These are phyloP conservation scores for Myotis daubentonii DNA, from an alignment of 2,797 vertebrate species.

Conservation along the genomic window DNA sequence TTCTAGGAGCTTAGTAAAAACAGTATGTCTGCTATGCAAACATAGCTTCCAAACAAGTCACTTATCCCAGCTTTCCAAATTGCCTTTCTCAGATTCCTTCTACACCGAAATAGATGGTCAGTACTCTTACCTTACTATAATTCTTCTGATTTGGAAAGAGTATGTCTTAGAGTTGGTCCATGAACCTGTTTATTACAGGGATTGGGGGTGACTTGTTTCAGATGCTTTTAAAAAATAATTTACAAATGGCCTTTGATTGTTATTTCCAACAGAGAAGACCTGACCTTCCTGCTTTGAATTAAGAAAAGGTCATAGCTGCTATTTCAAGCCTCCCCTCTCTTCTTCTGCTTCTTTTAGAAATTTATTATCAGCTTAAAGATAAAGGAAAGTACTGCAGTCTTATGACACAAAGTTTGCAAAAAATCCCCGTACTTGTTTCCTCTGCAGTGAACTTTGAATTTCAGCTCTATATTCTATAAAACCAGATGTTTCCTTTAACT, in stretches of 20 bases:
- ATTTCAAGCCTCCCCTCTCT: background rate
- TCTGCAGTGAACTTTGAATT: background rate
- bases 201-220: background rate
- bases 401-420: background rate
- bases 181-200: background rate
- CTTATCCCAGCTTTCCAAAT: background rate
- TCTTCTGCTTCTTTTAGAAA: background rate
- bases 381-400: background rate
- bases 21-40: background rate
- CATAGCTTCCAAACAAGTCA: background rate
- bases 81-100: background rate
- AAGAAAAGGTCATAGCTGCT: background rate
- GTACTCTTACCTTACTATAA: background rate
- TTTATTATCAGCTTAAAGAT: background rate
- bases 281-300: background rate
- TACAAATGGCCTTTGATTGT: background rate
- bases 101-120: background rate
- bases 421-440: background rate
- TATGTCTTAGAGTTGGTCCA: background rate
- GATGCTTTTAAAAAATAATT: background rate
- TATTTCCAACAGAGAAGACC: background rate
- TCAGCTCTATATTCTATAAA: background rate
- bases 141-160: conserved; percentile 6
- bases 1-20: background rate
- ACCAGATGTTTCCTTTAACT: background rate